Evolutionary conservation across 2,888 invertebrate species (phyloP).

Genomic region (Chrysolina americana): DNA sequence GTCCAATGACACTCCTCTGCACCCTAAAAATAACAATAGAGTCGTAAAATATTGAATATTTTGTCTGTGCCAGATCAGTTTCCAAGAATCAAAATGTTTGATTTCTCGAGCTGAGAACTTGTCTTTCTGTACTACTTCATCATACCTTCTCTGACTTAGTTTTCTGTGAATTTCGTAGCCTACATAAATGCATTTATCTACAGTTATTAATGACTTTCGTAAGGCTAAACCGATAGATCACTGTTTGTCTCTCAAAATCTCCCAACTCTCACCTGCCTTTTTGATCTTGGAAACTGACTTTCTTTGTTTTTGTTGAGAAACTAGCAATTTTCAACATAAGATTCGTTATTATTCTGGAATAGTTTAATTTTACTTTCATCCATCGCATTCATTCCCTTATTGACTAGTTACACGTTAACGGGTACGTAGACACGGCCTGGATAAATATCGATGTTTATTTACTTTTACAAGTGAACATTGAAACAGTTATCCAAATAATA

Average conservation of each 20-base stretch:
- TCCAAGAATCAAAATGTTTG: neutral
- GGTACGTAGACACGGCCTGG: too few relatives aligned
- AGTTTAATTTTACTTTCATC: too few relatives aligned
- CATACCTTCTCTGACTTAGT: neutral
- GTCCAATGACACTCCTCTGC: neutral
- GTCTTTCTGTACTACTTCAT: too few relatives aligned
- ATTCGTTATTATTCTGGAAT: too few relatives aligned
- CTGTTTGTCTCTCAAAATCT: neutral
- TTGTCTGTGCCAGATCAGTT: neutral
- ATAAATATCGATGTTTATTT: too few relatives aligned
- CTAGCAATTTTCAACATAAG: too few relatives aligned
- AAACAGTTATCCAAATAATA: too few relatives aligned
- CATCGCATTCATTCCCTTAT: too few relatives aligned
- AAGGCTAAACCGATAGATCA: neutral
- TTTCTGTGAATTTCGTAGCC: neutral
- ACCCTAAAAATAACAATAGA: neutral
- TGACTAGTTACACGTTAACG: too few relatives aligned
- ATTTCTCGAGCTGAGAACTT: too few relatives aligned
- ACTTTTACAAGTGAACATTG: too few relatives aligned
- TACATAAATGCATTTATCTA: neutral
- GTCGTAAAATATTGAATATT: neutral
- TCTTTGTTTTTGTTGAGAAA: too few relatives aligned
- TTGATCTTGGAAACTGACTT: neutral
- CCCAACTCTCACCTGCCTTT: neutral
- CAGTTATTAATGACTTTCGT: neutral